Conservation (phyloP, 2,888 invertebrate genomes). For the Encarsia formosa region DNA sequence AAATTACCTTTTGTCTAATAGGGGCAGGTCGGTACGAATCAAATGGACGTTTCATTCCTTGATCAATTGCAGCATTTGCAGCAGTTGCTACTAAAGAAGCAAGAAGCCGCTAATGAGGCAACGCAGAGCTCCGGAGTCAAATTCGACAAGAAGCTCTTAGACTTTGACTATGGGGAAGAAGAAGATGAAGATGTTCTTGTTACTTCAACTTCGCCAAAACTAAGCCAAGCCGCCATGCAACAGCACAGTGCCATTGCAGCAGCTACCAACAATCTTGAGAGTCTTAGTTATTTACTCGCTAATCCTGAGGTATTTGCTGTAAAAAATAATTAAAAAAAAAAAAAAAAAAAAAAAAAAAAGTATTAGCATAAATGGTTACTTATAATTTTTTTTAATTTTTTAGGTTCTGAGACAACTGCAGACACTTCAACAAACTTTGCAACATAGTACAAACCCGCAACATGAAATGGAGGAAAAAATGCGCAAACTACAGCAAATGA, state of each 20-base stretch:
- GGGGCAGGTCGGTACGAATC: constrained; percentile 44
- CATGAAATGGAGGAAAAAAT: constrained; percentile 68
- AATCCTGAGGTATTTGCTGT: constrained; percentile 46
- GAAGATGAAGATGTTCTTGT: constrained; percentile 67
- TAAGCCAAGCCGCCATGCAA: constrained; percentile 34
- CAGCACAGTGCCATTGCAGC: constrained; percentile 35
- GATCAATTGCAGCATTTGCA: constrained; percentile 63
- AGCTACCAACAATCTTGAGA: constrained; percentile 43
- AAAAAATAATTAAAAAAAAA: neutral
- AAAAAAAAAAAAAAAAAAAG: too few relatives aligned
- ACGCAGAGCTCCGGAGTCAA: constrained; percentile 57
- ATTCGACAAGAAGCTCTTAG: constrained; percentile 79
- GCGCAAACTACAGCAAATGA: constrained; percentile 65
- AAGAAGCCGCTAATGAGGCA: constrained; percentile 48
- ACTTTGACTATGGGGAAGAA: constrained; percentile 90
- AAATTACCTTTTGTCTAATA: constrained; percentile 32
- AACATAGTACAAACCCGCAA: constrained; percentile 52
- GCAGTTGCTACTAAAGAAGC: constrained; percentile 56
- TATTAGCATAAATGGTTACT: too few relatives aligned
- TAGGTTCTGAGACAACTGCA: constrained; percentile 85
- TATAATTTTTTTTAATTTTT: too few relatives aligned
- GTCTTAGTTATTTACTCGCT: constrained; percentile 45
- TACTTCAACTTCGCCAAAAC: constrained; percentile 47
- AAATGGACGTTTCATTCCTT: constrained; percentile 47
- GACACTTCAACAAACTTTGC: constrained; percentile 76